Conservation (phyloP, 2,113 vertebrate genomes). For the Crotalus tigris region DNA sequence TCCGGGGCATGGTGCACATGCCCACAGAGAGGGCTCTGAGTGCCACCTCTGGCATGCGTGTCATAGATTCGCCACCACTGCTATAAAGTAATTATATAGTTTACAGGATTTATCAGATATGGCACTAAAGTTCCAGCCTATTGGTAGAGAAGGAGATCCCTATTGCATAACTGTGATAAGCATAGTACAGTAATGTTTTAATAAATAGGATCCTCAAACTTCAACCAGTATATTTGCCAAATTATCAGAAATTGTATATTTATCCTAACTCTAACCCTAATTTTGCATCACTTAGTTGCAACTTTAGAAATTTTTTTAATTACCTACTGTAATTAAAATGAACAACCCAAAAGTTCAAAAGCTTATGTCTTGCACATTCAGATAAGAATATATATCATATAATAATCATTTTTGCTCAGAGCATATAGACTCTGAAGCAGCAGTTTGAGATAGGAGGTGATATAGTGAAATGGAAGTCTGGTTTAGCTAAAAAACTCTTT, state of each 20-base stretch:
- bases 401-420: not conserved
- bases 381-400: not conserved
- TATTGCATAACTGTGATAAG: slow-evolving; percentile 25
- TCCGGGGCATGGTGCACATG: too few relatives aligned
- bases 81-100: not conserved
- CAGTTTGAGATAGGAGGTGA: not conserved
- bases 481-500: not conserved
- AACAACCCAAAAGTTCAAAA: slow-evolving; percentile 26
- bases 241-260: not conserved
- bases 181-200: slow-evolving; percentile 28
- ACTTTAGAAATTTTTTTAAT: slow-evolving; percentile 40
- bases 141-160: not conserved
- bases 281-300: slow-evolving; percentile 45
- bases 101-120: slow-evolving; percentile 9
- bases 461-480: not conserved
- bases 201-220: slow-evolving; percentile 38
- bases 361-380: not conserved
- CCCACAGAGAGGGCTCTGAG: too few relatives aligned
- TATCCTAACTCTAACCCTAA: too few relatives aligned
- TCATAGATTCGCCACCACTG: too few relatives aligned
- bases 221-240: not conserved
- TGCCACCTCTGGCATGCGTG: too few relatives aligned
- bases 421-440: not conserved
- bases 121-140: not conserved
- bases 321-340: slow-evolving; percentile 59